Percentiles rank a stretch among this genome's conserved stretches.
phyloP scores from a whole-genome alignment of 1,140 invertebrate genomes.

The Calliopsis andreniformis region DNA sequence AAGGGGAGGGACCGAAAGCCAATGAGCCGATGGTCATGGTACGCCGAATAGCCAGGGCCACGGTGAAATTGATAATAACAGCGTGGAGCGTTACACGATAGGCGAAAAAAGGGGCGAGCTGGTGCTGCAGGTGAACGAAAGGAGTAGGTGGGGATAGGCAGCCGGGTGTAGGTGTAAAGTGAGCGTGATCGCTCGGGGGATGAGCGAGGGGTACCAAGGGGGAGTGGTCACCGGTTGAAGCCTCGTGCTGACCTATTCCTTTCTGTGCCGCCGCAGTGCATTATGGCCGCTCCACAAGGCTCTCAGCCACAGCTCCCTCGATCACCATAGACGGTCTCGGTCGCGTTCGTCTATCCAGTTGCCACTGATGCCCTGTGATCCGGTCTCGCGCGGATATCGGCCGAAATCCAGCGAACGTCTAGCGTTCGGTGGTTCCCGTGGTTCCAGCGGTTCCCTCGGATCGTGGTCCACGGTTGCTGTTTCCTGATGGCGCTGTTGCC shows the following conservation, averaged over 20 bases:
- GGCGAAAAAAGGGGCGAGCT: slow-evolving; percentile 22
- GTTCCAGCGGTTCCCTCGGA: background rate
- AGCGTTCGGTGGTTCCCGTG: background rate
- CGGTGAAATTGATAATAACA: background rate
- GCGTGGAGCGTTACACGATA: background rate
- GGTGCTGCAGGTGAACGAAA: slow-evolving; percentile 49
- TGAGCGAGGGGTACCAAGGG: slow-evolving; percentile 72
- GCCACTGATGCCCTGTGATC: slow-evolving; percentile 15
- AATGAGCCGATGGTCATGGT: too few species aligned
- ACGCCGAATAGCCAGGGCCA: background rate
- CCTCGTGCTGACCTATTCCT: slow-evolving; percentile 80
- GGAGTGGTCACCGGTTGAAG: slow-evolving; percentile 77
- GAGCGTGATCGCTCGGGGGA: slow-evolving; percentile 71
- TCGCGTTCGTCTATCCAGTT: slow-evolving; percentile 12
- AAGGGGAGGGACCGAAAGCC: too few species aligned
- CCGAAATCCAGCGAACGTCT: slow-evolving; percentile 30
- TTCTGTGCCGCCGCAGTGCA: slow-evolving; percentile 77
- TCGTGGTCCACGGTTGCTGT: slow-evolving; percentile 45
- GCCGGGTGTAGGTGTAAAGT: slow-evolving; percentile 75
- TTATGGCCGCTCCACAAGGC: slow-evolving; percentile 76
- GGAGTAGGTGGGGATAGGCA: slow-evolving; percentile 50
- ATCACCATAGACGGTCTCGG: slow-evolving; percentile 48
- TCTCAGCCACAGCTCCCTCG: slow-evolving; percentile 50
- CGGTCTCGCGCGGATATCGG: background rate
- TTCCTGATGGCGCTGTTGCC: slow-evolving; percentile 39